Conservation (phyloP, 2,797 vertebrate species). For the Morus bassanus region DNA sequence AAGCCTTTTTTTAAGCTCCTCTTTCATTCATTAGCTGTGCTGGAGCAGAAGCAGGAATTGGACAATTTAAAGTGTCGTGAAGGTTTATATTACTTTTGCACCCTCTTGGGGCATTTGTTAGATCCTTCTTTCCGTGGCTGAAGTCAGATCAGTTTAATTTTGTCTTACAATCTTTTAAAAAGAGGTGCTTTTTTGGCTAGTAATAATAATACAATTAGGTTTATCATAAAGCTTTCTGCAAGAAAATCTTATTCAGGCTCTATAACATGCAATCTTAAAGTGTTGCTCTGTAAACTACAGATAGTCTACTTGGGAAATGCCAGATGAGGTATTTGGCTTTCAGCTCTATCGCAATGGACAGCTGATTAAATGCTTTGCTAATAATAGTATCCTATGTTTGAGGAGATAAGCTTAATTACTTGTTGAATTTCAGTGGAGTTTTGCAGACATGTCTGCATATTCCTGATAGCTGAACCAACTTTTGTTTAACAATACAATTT, state of each 20-base stretch:
- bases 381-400: conserved; percentile 24
- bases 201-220: background rate
- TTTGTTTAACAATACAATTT: background rate
- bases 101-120: background rate
- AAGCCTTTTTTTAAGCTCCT: background rate
- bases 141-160: background rate
- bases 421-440: conserved; percentile 16
- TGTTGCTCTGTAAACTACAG: background rate
- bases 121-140: background rate
- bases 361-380: conserved; percentile 58
- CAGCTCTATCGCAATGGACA: background rate
- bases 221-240: background rate
- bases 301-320: conserved; percentile 17
- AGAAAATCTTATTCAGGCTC: background rate
- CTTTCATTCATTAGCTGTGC: background rate
- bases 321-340: conserved; percentile 35
- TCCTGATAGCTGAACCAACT: background rate
- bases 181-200: background rate
- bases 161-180: accelerated
- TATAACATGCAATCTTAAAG: background rate
- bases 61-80: background rate
- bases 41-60: background rate
- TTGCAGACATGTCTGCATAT: background rate
- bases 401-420: conserved; percentile 40
- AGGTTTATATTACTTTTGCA: background rate